Base-by-base conservation (phyloP, 2,888 invertebrate species). In the Crossocerus cetratus region DNA sequence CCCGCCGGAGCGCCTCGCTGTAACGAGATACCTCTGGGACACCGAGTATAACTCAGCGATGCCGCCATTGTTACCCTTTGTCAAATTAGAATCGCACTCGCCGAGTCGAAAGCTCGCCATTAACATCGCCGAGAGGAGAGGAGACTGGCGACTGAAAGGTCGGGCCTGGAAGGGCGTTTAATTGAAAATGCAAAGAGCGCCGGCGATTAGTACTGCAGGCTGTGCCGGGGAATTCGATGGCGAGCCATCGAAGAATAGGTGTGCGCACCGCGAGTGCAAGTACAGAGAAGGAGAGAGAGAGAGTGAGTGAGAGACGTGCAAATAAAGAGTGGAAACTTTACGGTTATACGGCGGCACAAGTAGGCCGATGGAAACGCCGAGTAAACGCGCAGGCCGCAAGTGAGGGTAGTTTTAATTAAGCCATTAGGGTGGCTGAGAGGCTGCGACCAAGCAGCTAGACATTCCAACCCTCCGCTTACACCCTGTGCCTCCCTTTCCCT, bases 391-490 rank as follows among this genome's bases (percentile, higher is more conserved):
- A 80, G 76, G 75, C 74, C 71, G 77, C 80, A 78, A 78, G 78
- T 75, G 83, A 88, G 89, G 88, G 89, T 89, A 84, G 87, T 88
- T 90, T 89, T 90, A 90, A 90, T 90, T 89, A 90, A 89, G 89
- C 88, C 88, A 90, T 90, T 89, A 89, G 86, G 88, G 87, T 85
- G 86, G 86, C 86, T 88, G 87, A 87, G 88, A 87, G 87, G 83
- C 76, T 83, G 75, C 84, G 80, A 76, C 69, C 82, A 75, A 80
- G 65, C 80, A 80, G 72, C 84, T 82, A 86, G 86, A 83, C 85
- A 81, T 83, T 80, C 82, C 77, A 60, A 72, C 76, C 79, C 74
- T 54, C 68, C 61, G 56, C 49, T 57, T 65, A 57, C 62, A 16
- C 49, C 49, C 62, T 57, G 60, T 44, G 62, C 78, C 80, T 69